phyloP scores from a whole-genome alignment of 1,140 invertebrate species.

The Dreissena polymorpha region DNA sequence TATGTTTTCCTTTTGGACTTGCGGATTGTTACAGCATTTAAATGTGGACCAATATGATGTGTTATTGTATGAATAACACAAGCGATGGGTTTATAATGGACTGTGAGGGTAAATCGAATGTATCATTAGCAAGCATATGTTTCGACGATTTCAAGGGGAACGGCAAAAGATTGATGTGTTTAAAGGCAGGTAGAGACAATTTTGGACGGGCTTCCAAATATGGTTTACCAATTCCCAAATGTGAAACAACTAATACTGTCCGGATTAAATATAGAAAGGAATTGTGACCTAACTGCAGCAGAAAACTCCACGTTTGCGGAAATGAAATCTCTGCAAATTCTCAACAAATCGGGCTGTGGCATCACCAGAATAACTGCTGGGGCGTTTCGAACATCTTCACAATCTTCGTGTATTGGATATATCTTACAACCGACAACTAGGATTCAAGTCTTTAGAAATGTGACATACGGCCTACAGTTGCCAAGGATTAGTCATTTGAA shows the following conservation, averaged over 20 bases:
- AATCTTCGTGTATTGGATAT: slow-evolving; percentile 40
- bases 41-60: no score
- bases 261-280: background rate
- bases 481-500: slow-evolving; percentile 28
- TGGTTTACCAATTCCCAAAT: background rate
- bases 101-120: no score
- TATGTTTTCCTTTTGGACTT: no score
- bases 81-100: no score
- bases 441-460: slow-evolving; percentile 14
- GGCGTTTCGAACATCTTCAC: slow-evolving; percentile 4
- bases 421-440: slow-evolving; percentile 25
- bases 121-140: no score
- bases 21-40: no score
- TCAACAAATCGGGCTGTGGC: slow-evolving; percentile 47
- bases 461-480: slow-evolving; percentile 29
- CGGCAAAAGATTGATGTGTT: no score
- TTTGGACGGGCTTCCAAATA: slow-evolving; percentile 7
- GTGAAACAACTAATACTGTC: background rate
- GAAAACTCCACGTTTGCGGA: background rate
- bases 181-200: no score
- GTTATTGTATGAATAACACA: no score
- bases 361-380: slow-evolving; percentile 31
- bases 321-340: background rate
- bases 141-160: no score
- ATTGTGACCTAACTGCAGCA: background rate